Percentiles rank a stretch among this genome's conserved stretches.
Evolutionary conservation across 2,113 vertebrate species (phyloP).

Genomic region (Scytalopus superciliaris): DNA sequence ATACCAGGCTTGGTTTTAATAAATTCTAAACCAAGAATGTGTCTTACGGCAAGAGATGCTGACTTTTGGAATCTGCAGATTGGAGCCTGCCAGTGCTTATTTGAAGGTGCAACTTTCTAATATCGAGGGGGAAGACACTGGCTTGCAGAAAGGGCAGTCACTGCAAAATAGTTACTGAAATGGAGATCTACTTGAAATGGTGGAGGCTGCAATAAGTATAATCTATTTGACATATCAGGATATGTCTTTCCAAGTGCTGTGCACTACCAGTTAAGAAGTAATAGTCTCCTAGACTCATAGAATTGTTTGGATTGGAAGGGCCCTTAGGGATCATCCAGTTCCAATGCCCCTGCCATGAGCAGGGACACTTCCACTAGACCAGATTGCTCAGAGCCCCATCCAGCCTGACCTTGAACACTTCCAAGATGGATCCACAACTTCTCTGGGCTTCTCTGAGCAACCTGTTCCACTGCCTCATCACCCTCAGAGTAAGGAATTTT

Average conservation of each 20-base stretch:
- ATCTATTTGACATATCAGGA: background rate
- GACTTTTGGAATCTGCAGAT: background rate
- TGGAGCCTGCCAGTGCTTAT: background rate
- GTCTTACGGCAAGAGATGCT: background rate
- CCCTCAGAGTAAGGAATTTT: background rate
- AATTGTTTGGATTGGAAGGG: background rate
- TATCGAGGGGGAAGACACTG: background rate
- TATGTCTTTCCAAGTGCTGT: background rate
- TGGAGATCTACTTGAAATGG: background rate
- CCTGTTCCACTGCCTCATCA: background rate
- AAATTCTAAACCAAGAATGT: background rate
- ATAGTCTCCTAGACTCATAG: background rate
- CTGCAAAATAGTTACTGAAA: background rate
- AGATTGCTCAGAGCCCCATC: background rate
- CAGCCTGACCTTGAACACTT: rapidly evolving
- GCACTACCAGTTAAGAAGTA: background rate
- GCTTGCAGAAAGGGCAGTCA: background rate
- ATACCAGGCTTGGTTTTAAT: background rate
- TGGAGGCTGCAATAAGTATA: background rate
- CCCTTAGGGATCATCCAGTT: background rate
- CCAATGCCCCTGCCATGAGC: background rate
- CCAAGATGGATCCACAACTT: background rate
- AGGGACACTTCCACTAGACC: background rate
- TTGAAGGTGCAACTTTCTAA: background rate
- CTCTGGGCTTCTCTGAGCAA: background rate